Evolutionary conservation across 1,140 invertebrate genomes (phyloP).

Genomic region (Lasioglossum baleicum): DNA sequence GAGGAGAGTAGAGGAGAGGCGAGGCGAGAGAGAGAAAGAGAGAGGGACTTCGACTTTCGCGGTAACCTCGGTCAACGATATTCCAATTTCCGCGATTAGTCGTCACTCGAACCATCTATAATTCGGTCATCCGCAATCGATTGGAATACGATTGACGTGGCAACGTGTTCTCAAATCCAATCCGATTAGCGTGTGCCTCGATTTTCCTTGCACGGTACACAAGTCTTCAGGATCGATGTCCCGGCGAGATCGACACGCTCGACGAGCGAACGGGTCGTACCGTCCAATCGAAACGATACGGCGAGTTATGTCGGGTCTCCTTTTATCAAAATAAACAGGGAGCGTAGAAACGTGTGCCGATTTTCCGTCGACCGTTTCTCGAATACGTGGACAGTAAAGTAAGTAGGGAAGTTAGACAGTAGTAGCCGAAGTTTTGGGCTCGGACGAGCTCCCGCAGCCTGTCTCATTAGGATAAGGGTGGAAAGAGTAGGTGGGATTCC

Average conservation of each 20-base stretch:
- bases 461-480: too few species aligned
- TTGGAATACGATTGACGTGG: slow-evolving; percentile 9
- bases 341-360: background rate
- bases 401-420: too few species aligned
- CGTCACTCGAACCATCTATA: slow-evolving; percentile 1
- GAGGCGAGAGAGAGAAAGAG: too few species aligned
- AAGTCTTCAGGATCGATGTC: background rate
- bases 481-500: too few species aligned
- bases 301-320: background rate
- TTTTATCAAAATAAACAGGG: too few species aligned
- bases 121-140: slow-evolving; percentile 18
- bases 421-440: too few species aligned
- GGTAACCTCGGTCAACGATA: slow-evolving; percentile 11
- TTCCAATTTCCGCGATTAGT: slow-evolving; percentile 28
- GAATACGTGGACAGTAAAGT: background rate
- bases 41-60: background rate
- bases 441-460: too few species aligned
- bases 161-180: background rate
- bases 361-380: background rate
- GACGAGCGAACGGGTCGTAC: background rate
- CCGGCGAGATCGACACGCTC: too few species aligned
- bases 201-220: background rate
- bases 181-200: background rate
- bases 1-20: too few species aligned
- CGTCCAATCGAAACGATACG: background rate